Conservation (phyloP, 37 sponge, comb jelly and placozoan species). For the Cladorhizidae sp. region DNA sequence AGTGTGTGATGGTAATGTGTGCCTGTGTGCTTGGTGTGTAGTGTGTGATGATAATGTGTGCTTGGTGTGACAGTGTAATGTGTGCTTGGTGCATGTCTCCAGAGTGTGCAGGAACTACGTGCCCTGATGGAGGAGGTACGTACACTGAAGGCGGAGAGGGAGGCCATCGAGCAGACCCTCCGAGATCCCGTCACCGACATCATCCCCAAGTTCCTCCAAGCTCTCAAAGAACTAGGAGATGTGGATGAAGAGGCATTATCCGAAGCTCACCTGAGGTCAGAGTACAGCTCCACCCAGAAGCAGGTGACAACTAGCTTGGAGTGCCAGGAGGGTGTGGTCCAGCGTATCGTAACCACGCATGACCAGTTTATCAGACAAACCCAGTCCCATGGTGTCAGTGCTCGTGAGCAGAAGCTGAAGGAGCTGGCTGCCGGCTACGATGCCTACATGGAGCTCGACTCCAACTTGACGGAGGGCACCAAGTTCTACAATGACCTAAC, state of each 20-base stretch:
- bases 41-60: not conserved
- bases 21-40: not conserved
- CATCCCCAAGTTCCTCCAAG: slow-evolving; percentile 78
- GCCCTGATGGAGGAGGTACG: slow-evolving; percentile 85
- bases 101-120: slow-evolving; percentile 78
- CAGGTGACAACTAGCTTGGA: slow-evolving; percentile 48
- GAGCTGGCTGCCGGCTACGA: slow-evolving; percentile 84
- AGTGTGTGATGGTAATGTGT: not conserved
- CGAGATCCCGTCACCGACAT: slow-evolving; percentile 73
- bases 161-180: slow-evolving; percentile 64
- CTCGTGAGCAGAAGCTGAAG: slow-evolving; percentile 75
- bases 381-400: slow-evolving; percentile 23
- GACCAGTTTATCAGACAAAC: slow-evolving; percentile 52
- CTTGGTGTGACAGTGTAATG: not conserved
- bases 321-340: slow-evolving; percentile 37
- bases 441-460: slow-evolving; percentile 76
- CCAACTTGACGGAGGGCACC: slow-evolving; percentile 86
- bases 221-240: slow-evolving; percentile 76
- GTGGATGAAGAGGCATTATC: slow-evolving; percentile 83
- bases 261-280: slow-evolving; percentile 65
- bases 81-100: not conserved
- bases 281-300: slow-evolving; percentile 72
- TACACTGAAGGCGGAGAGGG: slow-evolving; percentile 86
- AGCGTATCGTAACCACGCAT: slow-evolving; percentile 38
- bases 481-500: slow-evolving; percentile 97